Conservation (phyloP, 1,140 invertebrate species). For the Megalopta genalis region DNA sequence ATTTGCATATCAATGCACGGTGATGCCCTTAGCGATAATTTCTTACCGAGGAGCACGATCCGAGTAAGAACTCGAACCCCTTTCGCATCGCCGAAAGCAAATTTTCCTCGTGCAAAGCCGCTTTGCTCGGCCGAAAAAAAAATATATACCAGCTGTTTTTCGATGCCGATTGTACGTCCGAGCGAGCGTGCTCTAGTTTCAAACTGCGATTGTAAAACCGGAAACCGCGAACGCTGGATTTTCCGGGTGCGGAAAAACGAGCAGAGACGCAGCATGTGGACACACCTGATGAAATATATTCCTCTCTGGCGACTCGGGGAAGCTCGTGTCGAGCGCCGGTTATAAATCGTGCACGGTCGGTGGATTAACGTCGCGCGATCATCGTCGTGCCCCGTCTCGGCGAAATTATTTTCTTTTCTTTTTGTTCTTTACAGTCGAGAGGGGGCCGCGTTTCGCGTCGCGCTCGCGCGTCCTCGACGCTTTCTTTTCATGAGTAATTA, state of each 20-base stretch:
- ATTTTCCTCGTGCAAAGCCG: too few relatives aligned
- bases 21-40: too few relatives aligned
- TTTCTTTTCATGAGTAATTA: conserved; percentile 1
- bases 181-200: too few relatives aligned
- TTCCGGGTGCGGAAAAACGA: not conserved
- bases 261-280: not conserved
- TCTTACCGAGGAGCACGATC: too few relatives aligned
- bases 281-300: not conserved
- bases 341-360: conserved; percentile 12
- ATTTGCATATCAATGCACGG: too few relatives aligned
- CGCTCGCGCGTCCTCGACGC: not conserved
- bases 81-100: too few relatives aligned
- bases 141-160: too few relatives aligned
- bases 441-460: not conserved
- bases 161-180: too few relatives aligned
- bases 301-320: not conserved
- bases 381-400: not conserved
- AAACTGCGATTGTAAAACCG: too few relatives aligned
- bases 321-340: not conserved
- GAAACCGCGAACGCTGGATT: not conserved
- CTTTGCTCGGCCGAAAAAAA: too few relatives aligned
- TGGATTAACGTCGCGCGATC: not conserved
- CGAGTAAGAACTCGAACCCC: too few relatives aligned
- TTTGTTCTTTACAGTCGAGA: not conserved
- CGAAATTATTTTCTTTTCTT: not conserved